Base-by-base conservation (phyloP, 2,888 invertebrate species). In the Callinectes sapidus region DNA sequence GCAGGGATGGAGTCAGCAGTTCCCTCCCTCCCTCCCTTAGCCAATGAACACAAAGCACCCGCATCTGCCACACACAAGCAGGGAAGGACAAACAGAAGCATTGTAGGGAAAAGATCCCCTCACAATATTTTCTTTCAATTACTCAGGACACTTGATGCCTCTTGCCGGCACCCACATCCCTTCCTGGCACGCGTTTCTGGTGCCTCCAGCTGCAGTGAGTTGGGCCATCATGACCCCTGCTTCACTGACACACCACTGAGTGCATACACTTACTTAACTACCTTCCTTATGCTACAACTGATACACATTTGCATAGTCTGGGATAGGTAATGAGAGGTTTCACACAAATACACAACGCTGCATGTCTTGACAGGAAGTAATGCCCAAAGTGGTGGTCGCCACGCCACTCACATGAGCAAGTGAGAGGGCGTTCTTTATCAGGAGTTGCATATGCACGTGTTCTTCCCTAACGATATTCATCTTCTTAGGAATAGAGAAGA, bases 291-390 rank as follows among this genome's bases (percentile, higher is more conserved):
- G 18, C 35, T 81, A 81, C 81, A 81, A 18, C 71, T 81, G 81
- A 81, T 81, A 81, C 81, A 81, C 81, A 81, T 81, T 81, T 81
- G 81, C 81, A 81, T 81, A 81, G 81, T 81, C 81, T 81, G 81
- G 81, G 81, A 81, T 81, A n/a, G 32, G 35, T 48, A 6, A 14
- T 81, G 35, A 81, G 35, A 81, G 81, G 81, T 16, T 16, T 35
- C 13, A 81, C 81, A 81, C 32, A 23, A 35, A 81, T 5, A 39
- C 39, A 39, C 39, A 39, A 3, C 48, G 8, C 81, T 28, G n/a
- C 81, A 32, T 3, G 13, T 32, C 18, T 14, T 81, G 35, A 35
- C 18, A 35, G 81, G 81, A 3, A 3, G 39, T 81, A 81, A 81
- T 81, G 81, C 81, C 81, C 32, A 28, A 8, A 81, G 81, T 35